These are phyloP conservation scores for Oryzaephilus surinamensis DNA, from an alignment of 1,140 invertebrate genomes.

Conservation along the genomic window DNA sequence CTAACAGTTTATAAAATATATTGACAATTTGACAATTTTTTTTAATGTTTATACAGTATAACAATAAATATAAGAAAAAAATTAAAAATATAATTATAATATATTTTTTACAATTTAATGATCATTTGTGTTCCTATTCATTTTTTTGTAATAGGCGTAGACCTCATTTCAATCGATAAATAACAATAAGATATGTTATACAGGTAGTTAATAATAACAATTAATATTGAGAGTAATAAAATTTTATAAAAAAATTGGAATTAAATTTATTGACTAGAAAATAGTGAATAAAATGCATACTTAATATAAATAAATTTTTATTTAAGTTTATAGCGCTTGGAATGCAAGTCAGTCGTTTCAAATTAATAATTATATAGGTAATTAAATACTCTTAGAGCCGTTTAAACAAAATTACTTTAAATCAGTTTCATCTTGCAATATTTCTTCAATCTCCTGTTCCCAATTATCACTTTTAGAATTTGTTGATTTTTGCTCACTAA, in stretches of 20 bases:
- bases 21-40: too few species aligned
- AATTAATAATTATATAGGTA: conserved; percentile 3
- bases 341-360: conserved; percentile 7
- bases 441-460: conserved; percentile 33
- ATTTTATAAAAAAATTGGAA: background rate
- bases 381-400: conserved; percentile 1
- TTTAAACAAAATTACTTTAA: conserved; percentile 23
- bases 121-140: too few species aligned
- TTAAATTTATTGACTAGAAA: background rate
- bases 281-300: conserved; percentile 4
- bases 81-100: too few species aligned
- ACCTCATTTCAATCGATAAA: too few species aligned
- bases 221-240: background rate
- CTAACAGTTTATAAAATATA: too few species aligned
- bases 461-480: conserved; percentile 28
- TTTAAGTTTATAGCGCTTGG: conserved; percentile 7
- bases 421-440: conserved; percentile 31
- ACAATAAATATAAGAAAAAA: too few species aligned
- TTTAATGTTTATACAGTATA: too few species aligned
- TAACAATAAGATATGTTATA: too few species aligned
- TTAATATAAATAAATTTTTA: conserved; percentile 15
- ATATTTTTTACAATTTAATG: too few species aligned
- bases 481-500: conserved; percentile 41
- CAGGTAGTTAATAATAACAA: too few species aligned
- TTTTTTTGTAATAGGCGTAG: too few species aligned